Evolutionary conservation across 37 sponge, comb jelly and placozoan genomes (phyloP).

Genomic region (Cliona cf. orientalis): DNA sequence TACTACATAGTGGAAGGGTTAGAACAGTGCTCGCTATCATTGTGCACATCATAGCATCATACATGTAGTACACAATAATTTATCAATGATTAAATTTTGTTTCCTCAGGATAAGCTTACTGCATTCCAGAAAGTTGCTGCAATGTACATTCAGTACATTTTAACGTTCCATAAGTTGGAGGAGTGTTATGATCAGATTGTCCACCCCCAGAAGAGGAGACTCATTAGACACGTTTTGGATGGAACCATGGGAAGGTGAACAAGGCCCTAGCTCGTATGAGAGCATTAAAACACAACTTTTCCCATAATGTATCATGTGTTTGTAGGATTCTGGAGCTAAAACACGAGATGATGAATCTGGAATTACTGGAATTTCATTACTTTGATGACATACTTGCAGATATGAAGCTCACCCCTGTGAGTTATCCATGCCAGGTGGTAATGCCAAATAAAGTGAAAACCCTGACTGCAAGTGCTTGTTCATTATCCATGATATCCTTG

Average conservation of each 20-base stretch:
- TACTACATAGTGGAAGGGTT: too few relatives aligned
- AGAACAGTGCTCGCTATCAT: too few relatives aligned
- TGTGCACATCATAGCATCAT: too few relatives aligned
- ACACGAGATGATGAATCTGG: conserved; percentile 94
- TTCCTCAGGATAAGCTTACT: conserved; percentile 74
- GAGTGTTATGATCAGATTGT: conserved; percentile 97
- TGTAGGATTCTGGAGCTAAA: conserved; percentile 95
- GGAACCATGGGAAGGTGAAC: conserved; percentile 92
- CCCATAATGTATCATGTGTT: too few relatives aligned
- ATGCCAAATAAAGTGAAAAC: too few relatives aligned
- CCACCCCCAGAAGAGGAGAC: conserved; percentile 95
- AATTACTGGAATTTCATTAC: conserved; percentile 94
- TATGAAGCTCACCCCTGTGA: conserved; percentile 97
- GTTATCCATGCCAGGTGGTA: background rate
- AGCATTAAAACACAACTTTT: too few relatives aligned
- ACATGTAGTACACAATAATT: background rate
- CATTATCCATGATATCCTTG: background rate
- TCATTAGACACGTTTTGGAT: conserved; percentile 89
- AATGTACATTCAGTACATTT: conserved; percentile 92
- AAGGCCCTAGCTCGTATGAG: too few relatives aligned
- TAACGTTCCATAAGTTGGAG: conserved; percentile 86
- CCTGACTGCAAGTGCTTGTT: background rate
- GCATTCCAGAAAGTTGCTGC: conserved; percentile 90
- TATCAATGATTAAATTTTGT: background rate
- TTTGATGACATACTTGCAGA: conserved; percentile 96